Percentiles rank a stretch among this genome's conserved stretches.
phyloP scores from a whole-genome alignment of 2,113 vertebrate genomes.

The Anhinga rufa region DNA sequence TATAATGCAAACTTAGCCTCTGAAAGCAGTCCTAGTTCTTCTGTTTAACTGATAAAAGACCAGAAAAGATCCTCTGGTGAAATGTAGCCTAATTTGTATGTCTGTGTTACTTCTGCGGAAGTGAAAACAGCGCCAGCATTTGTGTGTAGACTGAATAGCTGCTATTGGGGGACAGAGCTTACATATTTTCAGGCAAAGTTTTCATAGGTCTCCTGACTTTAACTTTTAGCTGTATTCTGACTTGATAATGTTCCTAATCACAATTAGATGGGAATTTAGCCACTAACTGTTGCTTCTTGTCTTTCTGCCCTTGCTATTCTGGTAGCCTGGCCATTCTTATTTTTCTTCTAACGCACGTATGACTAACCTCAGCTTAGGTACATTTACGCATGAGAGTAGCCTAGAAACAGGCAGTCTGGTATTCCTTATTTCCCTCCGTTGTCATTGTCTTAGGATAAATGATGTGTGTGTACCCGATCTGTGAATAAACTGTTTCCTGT shows the following conservation, averaged over 20 bases:
- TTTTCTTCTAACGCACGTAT: neutral
- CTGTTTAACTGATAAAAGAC: neutral
- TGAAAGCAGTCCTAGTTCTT: neutral
- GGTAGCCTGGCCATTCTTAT: neutral
- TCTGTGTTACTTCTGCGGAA: neutral
- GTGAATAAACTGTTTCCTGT: conserved; percentile 24
- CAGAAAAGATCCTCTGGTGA: neutral
- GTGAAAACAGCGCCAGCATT: neutral
- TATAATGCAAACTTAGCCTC: neutral
- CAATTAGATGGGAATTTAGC: neutral
- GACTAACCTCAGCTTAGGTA: neutral
- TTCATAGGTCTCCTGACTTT: neutral
- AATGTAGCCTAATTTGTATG: neutral
- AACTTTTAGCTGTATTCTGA: neutral
- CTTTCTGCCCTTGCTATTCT: neutral
- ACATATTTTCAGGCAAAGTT: neutral
- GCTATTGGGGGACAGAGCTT: neutral
- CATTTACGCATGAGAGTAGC: neutral
- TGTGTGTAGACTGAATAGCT: neutral
- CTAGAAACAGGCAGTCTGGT: neutral
- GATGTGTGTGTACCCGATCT: neutral
- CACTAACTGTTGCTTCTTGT: neutral
- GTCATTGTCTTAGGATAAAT: neutral
- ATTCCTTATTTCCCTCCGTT: neutral
- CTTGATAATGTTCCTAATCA: neutral